Percentiles rank a stretch among this genome's conserved stretches.
Evolutionary conservation across 2,797 vertebrate genomes (phyloP).

Genomic region (Ptychadena robeensis): DNA sequence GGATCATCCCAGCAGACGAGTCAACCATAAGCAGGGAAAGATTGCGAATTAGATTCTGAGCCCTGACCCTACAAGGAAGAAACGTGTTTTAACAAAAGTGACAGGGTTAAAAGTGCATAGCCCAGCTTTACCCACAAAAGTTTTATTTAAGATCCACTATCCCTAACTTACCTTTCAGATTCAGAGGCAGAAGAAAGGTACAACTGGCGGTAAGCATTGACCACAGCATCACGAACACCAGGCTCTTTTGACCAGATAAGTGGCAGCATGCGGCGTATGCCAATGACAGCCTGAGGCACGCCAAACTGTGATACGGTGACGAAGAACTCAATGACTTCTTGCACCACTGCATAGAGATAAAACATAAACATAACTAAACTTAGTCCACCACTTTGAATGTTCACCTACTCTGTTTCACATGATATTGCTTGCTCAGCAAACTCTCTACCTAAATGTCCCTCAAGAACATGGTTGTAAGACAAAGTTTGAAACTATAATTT

Average conservation of each 20-base stretch:
- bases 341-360: constrained; percentile 83
- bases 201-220: constrained; percentile 89
- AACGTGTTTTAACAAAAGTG: not conserved
- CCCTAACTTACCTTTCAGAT: constrained; percentile 73
- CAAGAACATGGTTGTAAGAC: too few species aligned
- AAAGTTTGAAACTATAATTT: too few species aligned
- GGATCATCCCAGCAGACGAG: constrained; percentile 84
- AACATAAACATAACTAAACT: too few species aligned
- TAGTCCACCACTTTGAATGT: too few species aligned
- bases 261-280: constrained; percentile 92
- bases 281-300: constrained; percentile 86
- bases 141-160: too few species aligned
- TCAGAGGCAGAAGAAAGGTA: constrained; percentile 87
- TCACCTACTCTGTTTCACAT: too few species aligned
- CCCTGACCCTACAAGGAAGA: constrained; percentile 77
- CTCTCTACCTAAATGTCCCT: too few species aligned
- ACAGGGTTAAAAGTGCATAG: not conserved
- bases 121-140: too few species aligned
- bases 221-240: constrained; percentile 88
- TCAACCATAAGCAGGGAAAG: constrained; percentile 89
- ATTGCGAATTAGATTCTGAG: constrained; percentile 85
- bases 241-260: constrained; percentile 93
- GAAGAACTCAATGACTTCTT: constrained; percentile 95
- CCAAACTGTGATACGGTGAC: constrained; percentile 90
- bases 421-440: too few species aligned